Percentiles rank a stretch among this genome's conserved stretches.
Evolutionary conservation across 2,113 vertebrate genomes (phyloP).

Genomic region (Scophthalmus maximus): DNA sequence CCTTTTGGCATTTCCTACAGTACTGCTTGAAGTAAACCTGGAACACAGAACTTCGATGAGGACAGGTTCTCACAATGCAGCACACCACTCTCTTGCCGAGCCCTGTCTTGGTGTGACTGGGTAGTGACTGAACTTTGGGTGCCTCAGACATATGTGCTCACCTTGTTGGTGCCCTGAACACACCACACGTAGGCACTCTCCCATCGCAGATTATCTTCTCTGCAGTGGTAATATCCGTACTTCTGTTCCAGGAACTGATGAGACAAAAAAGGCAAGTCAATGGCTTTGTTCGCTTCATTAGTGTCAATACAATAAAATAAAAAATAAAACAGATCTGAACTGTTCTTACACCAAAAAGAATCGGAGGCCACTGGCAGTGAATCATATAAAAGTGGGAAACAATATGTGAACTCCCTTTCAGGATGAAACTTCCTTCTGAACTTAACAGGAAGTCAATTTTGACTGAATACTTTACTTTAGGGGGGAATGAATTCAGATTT

Average conservation of each 20-base stretch:
- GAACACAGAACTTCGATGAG: background rate
- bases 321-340: no score
- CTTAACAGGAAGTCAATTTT: no score
- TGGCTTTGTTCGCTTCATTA: no score
- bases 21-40: constrained; percentile 99
- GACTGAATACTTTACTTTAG: no score
- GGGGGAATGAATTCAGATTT: no score
- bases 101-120: background rate
- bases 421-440: no score
- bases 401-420: no score
- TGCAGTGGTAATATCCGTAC: constrained; percentile 97
- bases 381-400: no score
- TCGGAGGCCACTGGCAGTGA: no score
- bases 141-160: constrained; percentile 47
- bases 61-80: background rate
- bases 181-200: constrained; percentile 99
- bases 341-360: no score
- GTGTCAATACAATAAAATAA: no score
- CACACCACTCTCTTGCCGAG: no score
- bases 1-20: constrained; percentile 94
- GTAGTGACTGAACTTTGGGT: background rate
- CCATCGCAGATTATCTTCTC: constrained; percentile 95
- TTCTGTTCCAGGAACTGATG: constrained; percentile 96
- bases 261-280: background rate
- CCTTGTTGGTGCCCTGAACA: constrained; percentile 97